Evolutionary conservation across 2,797 vertebrate species (phyloP).

Genomic region (Melanogrammus aeglefinus): DNA sequence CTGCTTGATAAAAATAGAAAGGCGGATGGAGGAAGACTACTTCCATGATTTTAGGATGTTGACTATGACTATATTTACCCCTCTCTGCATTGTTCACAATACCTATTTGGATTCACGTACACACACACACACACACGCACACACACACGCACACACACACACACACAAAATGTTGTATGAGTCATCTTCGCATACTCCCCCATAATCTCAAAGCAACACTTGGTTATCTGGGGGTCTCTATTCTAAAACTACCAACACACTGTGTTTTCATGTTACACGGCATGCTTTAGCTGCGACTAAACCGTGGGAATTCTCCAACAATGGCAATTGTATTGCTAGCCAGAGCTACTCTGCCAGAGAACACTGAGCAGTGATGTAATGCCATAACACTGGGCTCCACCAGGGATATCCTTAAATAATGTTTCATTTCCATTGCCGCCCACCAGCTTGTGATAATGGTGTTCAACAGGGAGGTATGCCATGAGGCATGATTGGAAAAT

Average conservation of each 20-base stretch:
- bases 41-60: slow-evolving; percentile 64
- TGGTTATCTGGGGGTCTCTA: not conserved
- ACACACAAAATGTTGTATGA: not conserved
- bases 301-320: not conserved
- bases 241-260: not conserved
- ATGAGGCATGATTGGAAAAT: not conserved
- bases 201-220: not conserved
- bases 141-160: slow-evolving; percentile 4
- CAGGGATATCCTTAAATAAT: slow-evolving; percentile 3
- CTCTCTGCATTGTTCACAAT: slow-evolving; percentile 11
- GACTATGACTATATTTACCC: slow-evolving; percentile 56
- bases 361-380: not conserved
- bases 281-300: not conserved
- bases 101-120: slow-evolving; percentile 28
- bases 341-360: not conserved
- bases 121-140: not conserved
- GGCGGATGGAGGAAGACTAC: slow-evolving; percentile 35
- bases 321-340: not conserved
- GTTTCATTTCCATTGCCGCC: not conserved
- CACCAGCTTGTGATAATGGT: not conserved
- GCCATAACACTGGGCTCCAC: not conserved
- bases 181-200: not conserved
- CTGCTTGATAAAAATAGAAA: slow-evolving; percentile 44
- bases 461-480: not conserved
- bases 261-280: not conserved